Percentiles rank a stretch among this genome's conserved stretches.
Conservation (phyloP, 2,113 vertebrate species). For the Engystomops pustulosus region DNA sequence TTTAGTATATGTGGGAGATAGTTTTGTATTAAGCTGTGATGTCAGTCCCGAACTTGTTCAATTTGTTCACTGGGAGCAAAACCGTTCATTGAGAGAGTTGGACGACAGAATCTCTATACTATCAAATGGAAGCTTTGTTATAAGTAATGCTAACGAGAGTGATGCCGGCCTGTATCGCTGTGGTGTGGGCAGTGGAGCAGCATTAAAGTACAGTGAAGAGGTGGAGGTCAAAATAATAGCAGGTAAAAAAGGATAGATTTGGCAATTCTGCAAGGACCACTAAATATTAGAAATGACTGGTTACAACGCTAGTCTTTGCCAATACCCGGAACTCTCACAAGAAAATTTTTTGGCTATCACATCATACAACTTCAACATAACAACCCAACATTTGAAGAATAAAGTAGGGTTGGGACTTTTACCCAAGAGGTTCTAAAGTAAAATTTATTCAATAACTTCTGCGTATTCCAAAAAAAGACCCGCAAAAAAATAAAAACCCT, state of each 20-base stretch:
- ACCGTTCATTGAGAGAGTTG: constrained; percentile 74
- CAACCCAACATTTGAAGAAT: no score
- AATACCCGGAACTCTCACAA: no score
- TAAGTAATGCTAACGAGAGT: constrained; percentile 82
- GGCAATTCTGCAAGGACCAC: no score
- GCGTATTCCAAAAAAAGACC: no score
- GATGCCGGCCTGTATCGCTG: constrained; percentile 90
- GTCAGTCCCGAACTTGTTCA: constrained; percentile 82
- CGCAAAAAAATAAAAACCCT: no score
- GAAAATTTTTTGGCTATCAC: no score
- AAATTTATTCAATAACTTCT: no score
- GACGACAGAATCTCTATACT: constrained; percentile 76
- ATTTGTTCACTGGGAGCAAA: constrained; percentile 88
- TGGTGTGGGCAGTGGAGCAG: constrained; percentile 80
- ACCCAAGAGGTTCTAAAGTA: no score
- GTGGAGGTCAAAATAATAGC: constrained; percentile 82
- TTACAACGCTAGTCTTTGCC: no score
- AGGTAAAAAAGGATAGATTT: constrained; percentile 84
- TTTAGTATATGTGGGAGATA: constrained; percentile 75
- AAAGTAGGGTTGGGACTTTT: no score
- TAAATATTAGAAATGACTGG: no score
- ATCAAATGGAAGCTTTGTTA: constrained; percentile 81
- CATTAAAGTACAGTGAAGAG: constrained; percentile 89
- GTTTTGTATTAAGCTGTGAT: constrained; percentile 84
- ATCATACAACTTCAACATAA: no score